Conservation (phyloP, 2,888 invertebrate genomes). For the Hirtodrosophila confusa region DNA sequence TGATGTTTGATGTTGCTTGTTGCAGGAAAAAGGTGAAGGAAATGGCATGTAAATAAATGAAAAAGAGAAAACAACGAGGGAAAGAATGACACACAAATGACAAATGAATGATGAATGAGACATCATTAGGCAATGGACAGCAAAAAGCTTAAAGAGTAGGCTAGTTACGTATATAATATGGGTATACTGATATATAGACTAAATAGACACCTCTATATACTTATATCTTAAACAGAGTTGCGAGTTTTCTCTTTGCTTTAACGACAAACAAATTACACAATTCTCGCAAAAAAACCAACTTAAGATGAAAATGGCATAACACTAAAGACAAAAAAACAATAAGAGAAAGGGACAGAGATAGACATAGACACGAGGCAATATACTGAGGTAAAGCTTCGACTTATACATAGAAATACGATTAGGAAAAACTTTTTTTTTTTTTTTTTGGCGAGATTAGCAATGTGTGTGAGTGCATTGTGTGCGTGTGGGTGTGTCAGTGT, state of each 20-base stretch:
- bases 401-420: conserved; percentile 23
- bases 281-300: conserved; percentile 10
- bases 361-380: conserved; percentile 52
- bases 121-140: conserved; percentile 41
- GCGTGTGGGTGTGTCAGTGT: conserved; percentile 8
- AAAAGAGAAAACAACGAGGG: conserved; percentile 15
- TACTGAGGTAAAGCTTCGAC: conserved; percentile 32
- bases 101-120: conserved; percentile 53
- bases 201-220: conserved; percentile 20
- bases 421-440: conserved; percentile 13
- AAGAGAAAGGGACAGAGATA: conserved; percentile 22
- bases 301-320: conserved; percentile 27
- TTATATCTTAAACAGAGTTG: conserved; percentile 19
- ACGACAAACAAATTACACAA: conserved; percentile 8
- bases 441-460: conserved; percentile 48
- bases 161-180: conserved; percentile 7
- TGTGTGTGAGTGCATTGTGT: conserved; percentile 24
- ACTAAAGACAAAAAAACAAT: conserved; percentile 31
- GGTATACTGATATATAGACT: conserved; percentile 9
- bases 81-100: conserved; percentile 36
- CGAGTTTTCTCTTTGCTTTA: conserved; percentile 3
- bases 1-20: conserved; percentile 17
- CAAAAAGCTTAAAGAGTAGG: conserved; percentile 28
- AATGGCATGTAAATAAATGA: conserved; percentile 21
- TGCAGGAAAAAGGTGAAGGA: conserved; percentile 2